Conservation (phyloP, 1,140 invertebrate genomes). For the Gonatopus flavifemur region DNA sequence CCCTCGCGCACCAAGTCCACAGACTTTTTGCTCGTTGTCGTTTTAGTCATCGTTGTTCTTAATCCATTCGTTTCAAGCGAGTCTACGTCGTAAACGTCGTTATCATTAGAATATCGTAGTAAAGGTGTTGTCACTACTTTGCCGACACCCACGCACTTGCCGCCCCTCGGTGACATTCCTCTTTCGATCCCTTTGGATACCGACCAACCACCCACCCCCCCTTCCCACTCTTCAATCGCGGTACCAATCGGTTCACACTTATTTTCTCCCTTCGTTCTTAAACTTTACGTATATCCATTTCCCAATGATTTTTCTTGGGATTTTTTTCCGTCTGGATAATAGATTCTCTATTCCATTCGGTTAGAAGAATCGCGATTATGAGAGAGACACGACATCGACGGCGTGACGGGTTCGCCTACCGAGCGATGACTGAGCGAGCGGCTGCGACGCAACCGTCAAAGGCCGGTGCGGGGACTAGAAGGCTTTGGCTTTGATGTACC, state of each 20-base stretch:
- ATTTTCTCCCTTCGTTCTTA: not conserved
- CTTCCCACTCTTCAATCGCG: not conserved
- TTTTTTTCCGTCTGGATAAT: too few relatives aligned
- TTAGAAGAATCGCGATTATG: slow-evolving; percentile 8
- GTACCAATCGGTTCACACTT: too few relatives aligned
- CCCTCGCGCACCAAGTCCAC: slow-evolving; percentile 30
- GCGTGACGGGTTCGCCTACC: slow-evolving; percentile 46
- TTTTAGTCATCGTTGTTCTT: slow-evolving; percentile 3
- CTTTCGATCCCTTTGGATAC: slow-evolving; percentile 2
- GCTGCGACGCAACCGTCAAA: slow-evolving; percentile 54
- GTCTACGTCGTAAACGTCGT: slow-evolving; percentile 9
- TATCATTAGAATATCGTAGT: too few relatives aligned
- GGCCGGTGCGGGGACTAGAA: slow-evolving; percentile 53
- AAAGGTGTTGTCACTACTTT: slow-evolving; percentile 19
- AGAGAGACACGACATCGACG: slow-evolving; percentile 33
- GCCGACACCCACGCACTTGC: slow-evolving; percentile 34
- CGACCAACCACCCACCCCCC: slow-evolving; percentile 14
- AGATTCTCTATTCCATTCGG: too few relatives aligned
- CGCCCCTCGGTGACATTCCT: slow-evolving; percentile 33
- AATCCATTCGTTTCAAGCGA: slow-evolving; percentile 5
- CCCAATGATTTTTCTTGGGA: too few relatives aligned
- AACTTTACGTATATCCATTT: too few relatives aligned
- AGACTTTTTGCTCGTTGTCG: slow-evolving; percentile 20
- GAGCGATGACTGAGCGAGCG: slow-evolving; percentile 55
- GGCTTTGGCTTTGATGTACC: slow-evolving; percentile 58